Evolutionary conservation across 1,140 invertebrate species (phyloP), one percentile per base, ranked within the genome.

Genomic region (Drosophila carrolli): DNA sequence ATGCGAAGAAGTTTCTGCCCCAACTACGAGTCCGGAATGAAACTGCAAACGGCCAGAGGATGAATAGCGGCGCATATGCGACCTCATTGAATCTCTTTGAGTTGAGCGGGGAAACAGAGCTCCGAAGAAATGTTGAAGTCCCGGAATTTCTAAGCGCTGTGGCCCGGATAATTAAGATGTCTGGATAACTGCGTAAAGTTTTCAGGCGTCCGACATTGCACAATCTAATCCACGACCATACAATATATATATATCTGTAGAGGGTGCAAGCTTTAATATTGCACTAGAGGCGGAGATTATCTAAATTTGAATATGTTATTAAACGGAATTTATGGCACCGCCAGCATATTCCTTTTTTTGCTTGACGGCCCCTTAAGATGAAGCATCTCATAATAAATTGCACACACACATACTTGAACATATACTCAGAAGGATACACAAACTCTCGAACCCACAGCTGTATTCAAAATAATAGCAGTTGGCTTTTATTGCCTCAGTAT

Each of bases 221-320:
- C 37, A 61, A 29, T 48, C 37, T 23, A 23, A 63, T 57, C 40
- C 55, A 6, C 29, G 29, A 32, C 29, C 7, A 32, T 32, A 7
- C 5, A 32, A 32, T 1, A 7, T 4, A 5, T 10, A 65, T 60
- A 48, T 27, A 63, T 50, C 65, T 66, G 47, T 19, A 10, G 35
- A 53, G 57, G 65, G 63, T 65, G 47, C 75, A 47, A 14, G 50
- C 41, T 66, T 71, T 40, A 73, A 71, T 65, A 79, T 62, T 58
- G 71, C 63, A 80, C 58, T 58, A 50, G 44, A 71, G 68, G 62
- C 55, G 54, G 76, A 83, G 70, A 76, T 76, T 73, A 88, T 86
- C 82, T 78, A 70, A 88, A 88, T 88, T 79, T 86, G 63, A 83
- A 86, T 88, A 86, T 86, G 62, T 83, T 86, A 86, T 83, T 83